Evolutionary conservation across 2,797 vertebrate genomes (phyloP).

Genomic region (Hippopotamyrus pictus): DNA sequence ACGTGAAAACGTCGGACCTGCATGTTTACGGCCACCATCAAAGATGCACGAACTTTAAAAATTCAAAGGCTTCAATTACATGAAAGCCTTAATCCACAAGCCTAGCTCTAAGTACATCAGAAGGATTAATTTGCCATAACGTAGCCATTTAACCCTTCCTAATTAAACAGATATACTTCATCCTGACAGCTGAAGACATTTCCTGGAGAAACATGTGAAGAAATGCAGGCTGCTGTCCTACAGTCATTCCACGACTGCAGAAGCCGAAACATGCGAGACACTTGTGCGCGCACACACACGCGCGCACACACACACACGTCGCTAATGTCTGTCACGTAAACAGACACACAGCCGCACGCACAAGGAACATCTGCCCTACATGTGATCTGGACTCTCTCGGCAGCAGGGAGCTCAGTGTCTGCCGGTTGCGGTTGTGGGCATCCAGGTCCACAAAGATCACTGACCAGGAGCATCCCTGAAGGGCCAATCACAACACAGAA

Average conservation of each 20-base stretch:
- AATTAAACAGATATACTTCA: conserved; percentile 24
- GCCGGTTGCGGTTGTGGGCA: conserved; percentile 93
- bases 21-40: conserved; percentile 30
- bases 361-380: conserved; percentile 62
- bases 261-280: not conserved
- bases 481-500: conserved; percentile 9
- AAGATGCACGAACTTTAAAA: conserved; percentile 22
- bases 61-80: conserved; percentile 21
- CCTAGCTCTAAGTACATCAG: not conserved
- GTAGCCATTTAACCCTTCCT: conserved; percentile 18
- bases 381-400: conserved; percentile 93
- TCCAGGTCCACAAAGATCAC: conserved; percentile 99
- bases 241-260: not conserved
- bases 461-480: conserved; percentile 90
- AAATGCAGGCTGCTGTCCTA: not conserved
- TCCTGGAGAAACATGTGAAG: not conserved
- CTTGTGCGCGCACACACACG: not conserved
- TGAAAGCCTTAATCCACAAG: conserved; percentile 3
- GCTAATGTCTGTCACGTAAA: not conserved
- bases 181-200: not conserved
- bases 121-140: conserved; percentile 26
- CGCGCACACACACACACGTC: not conserved
- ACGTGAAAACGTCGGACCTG: not conserved
- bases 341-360: not conserved
- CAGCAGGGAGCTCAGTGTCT: conserved; percentile 86